phyloP scores from a whole-genome alignment of 2,113 vertebrate genomes.

The Athene noctua region DNA sequence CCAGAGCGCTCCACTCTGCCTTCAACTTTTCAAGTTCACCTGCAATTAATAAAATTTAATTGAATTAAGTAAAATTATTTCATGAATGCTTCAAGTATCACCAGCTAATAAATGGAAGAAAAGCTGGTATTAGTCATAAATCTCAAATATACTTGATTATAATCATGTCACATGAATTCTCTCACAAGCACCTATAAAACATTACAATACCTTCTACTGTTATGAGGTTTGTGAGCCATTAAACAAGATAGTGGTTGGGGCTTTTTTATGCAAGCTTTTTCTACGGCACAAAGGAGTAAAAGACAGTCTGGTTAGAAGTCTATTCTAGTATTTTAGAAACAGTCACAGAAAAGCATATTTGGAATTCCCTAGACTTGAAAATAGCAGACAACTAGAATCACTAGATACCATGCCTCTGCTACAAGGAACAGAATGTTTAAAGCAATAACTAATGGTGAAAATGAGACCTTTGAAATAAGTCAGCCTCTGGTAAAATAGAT shows the following conservation, averaged over 20 bases:
- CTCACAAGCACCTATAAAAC: background rate
- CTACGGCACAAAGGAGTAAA: background rate
- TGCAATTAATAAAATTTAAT: conserved; percentile 47
- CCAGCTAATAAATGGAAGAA: background rate
- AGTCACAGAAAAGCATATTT: background rate
- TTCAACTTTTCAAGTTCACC: conserved; percentile 87
- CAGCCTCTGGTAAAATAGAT: background rate
- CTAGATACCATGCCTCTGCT: background rate
- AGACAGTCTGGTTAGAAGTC: background rate
- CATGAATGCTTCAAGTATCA: background rate
- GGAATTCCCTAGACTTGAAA: background rate
- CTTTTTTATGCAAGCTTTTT: background rate
- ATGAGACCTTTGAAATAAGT: background rate
- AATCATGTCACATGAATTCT: background rate
- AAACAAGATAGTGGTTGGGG: background rate
- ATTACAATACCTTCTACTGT: background rate
- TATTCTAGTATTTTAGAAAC: background rate
- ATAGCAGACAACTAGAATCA: background rate
- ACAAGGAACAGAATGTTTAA: background rate
- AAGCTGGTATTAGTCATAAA: background rate
- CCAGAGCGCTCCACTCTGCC: conserved; percentile 81
- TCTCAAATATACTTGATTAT: background rate
- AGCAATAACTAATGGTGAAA: background rate
- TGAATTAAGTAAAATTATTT: background rate
- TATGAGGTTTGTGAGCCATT: background rate